Evolutionary conservation across 2,888 invertebrate genomes (phyloP), one percentile per base, ranked within the genome.

Genomic region (Cristatella mucedo): DNA sequence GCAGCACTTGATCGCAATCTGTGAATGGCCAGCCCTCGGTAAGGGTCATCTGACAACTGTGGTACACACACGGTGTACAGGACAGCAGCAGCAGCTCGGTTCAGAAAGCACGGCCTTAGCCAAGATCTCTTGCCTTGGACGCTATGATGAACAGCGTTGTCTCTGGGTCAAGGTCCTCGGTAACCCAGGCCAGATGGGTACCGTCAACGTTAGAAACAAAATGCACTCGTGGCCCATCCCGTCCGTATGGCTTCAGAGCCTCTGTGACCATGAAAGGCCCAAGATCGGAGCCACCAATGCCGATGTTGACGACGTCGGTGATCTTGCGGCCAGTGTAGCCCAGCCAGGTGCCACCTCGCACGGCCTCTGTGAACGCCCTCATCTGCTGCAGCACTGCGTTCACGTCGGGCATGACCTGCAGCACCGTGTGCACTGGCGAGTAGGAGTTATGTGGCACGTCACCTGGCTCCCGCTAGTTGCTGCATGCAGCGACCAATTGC

Each of bases 131-230:
- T n/a, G 68, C 68, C 60, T 99, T 99, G 2, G 95, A 95, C 1
- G 97, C 97, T 58, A 99, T 84, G 63, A 99, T 91, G 69, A 99
- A 99, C 30, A 99, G 72, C 2, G 84, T 81, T 0, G 91, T 89
- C 68, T 93, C 93, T 0, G 91, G 80, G 68, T 82, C 75, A 21
- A 97, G 71, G 49, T 78, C 78, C 61, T 85, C 86, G 44, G 95
- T 71, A 3, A 84, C 82, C 67, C 93, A 89, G 0, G 85, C 87
- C 55, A 97, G 69, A 65, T 99, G 97, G 3, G 97, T 97, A 33
- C 97, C 97, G 71, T 99, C 97, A 56, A 99, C 87, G 66, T 99
- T 99, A 2, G 95, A 95, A 0, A 97, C 91, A 68, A 97, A 99
- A 66, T 99, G 91, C 34, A 78, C 73, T 50, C 77, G 77, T 3